phyloP scores from a whole-genome alignment of 1,140 invertebrate genomes.

The Drosophila parvula region DNA sequence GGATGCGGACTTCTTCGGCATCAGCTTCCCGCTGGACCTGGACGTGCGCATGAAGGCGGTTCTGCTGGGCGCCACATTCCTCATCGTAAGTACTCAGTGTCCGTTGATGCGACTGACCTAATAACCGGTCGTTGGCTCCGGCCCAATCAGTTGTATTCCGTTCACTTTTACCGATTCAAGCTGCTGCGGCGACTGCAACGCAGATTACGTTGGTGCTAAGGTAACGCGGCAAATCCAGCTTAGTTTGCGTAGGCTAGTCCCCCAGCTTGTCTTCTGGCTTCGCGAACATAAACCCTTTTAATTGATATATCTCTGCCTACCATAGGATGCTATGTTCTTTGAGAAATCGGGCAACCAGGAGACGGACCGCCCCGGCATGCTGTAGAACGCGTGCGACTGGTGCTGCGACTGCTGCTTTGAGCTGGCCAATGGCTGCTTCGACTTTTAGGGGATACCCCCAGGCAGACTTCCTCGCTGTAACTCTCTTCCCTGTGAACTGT shows the following conservation, averaged over 20 bases:
- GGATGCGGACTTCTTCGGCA: constrained; percentile 91
- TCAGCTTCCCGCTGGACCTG: constrained; percentile 91
- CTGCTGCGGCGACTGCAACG: constrained; percentile 42
- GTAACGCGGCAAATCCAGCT: constrained; percentile 38
- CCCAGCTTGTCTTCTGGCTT: neutral
- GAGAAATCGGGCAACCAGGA: constrained; percentile 85
- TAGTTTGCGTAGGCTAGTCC: constrained; percentile 32
- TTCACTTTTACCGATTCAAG: constrained; percentile 53
- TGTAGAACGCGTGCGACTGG: constrained; percentile 37
- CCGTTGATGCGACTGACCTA: neutral
- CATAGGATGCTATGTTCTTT: constrained; percentile 91
- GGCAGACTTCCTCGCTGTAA: neutral
- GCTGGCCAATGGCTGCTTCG: neutral
- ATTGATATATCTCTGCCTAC: constrained; percentile 26
- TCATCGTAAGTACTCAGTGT: constrained; percentile 87
- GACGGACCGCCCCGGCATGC: constrained; percentile 77
- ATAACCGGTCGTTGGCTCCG: constrained; percentile 9
- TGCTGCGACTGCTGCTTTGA: constrained; percentile 13
- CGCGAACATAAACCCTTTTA: neutral
- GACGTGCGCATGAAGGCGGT: constrained; percentile 93
- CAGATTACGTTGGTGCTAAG: constrained; percentile 51
- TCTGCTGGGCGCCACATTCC: constrained; percentile 89
- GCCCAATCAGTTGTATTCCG: constrained; percentile 43
- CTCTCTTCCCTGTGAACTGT: constrained; percentile 56
- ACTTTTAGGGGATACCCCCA: neutral